Conservation (phyloP, 2,888 invertebrate species). For the Synergus gifuensis region DNA sequence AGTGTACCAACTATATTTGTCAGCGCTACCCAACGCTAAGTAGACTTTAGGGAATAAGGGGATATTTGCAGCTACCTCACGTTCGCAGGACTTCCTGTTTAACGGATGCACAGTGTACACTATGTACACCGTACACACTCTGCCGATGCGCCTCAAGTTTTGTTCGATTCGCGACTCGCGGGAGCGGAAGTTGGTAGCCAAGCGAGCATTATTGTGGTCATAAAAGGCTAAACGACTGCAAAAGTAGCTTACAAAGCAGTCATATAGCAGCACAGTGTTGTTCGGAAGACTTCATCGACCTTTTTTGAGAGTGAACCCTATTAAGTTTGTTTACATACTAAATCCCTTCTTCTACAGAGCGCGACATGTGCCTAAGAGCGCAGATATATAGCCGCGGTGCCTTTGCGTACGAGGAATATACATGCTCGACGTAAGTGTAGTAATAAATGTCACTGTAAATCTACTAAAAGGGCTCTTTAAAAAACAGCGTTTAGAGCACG, state of each 20-base stretch:
- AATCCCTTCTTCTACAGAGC: constrained; percentile 1
- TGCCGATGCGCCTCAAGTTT: not conserved
- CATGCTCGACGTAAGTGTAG: constrained; percentile 5
- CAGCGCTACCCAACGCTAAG: not conserved
- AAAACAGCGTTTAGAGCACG: constrained; percentile 11
- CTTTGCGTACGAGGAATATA: not conserved
- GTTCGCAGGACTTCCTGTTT: constrained; percentile 56
- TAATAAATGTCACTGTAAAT: constrained; percentile 18
- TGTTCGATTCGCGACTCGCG: not conserved
- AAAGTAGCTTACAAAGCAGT: not conserved
- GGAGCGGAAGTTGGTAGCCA: constrained; percentile 25
- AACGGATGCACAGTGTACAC: constrained; percentile 34
- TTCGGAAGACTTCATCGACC: not conserved
- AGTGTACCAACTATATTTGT: constrained; percentile 21
- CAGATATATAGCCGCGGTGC: not conserved
- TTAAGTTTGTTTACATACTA: constrained; percentile 3
- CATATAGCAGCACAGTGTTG: not conserved
- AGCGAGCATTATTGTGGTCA: not conserved
- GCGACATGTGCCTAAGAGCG: constrained; percentile 6
- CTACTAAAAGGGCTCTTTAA: constrained; percentile 1
- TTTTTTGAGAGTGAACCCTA: not conserved
- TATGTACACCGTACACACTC: not conserved
- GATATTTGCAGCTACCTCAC: constrained; percentile 53
- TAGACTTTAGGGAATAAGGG: constrained; percentile 46
- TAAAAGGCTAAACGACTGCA: not conserved